Conservation (phyloP, 2,888 invertebrate species). For the Noctua fimbriata region DNA sequence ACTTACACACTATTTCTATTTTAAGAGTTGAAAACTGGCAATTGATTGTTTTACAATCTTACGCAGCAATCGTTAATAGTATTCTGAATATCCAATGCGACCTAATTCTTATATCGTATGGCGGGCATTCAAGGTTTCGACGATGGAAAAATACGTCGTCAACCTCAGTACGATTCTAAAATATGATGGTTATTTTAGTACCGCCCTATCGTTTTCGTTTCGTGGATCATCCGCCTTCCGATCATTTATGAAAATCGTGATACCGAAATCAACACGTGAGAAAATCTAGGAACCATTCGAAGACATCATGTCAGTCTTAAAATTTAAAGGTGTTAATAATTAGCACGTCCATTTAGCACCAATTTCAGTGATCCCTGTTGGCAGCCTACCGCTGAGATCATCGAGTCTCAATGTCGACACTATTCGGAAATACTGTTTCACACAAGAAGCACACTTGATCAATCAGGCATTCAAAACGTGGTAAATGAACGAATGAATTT, state of each 20-base stretch:
- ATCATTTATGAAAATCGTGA: constrained; percentile 21
- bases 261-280: constrained; percentile 16
- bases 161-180: constrained; percentile 25
- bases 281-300: constrained; percentile 26
- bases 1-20: constrained; percentile 31
- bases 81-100: constrained; percentile 55
- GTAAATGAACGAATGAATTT: constrained; percentile 29
- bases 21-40: constrained; percentile 13
- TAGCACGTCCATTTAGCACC: constrained; percentile 75
- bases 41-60: constrained; percentile 21
- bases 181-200: constrained; percentile 37
- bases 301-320: constrained; percentile 46
- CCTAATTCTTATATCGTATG: constrained; percentile 57
- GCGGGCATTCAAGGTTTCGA: constrained; percentile 62
- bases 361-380: constrained; percentile 74
- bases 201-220: constrained; percentile 19
- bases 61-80: constrained; percentile 30
- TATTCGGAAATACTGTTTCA: constrained; percentile 66
- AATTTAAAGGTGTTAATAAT: constrained; percentile 67
- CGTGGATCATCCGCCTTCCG: constrained; percentile 11
- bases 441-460: constrained; percentile 30
- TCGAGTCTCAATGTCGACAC: constrained; percentile 75
- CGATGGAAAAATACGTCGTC: constrained; percentile 53
- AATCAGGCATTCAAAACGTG: constrained; percentile 30
- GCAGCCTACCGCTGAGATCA: constrained; percentile 70